A percentile compares a stretch with the other conserved stretches of the same genome.
Evolutionary conservation across 2,113 vertebrate species (phyloP).

Genomic region (Connochaetes taurinus): DNA sequence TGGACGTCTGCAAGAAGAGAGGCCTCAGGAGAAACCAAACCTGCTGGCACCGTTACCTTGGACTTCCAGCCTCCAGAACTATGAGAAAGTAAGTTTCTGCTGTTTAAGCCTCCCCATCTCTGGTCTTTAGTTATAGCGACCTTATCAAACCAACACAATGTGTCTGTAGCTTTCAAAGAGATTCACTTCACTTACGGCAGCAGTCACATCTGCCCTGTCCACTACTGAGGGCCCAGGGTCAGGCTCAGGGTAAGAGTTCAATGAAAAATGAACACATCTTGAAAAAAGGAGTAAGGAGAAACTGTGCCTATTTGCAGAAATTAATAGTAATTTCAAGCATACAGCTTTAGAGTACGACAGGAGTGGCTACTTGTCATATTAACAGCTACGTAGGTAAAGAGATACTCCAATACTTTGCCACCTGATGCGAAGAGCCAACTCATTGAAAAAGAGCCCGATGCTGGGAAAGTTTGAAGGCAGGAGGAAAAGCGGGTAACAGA

Average conservation of each 20-base stretch:
- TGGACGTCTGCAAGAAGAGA: background rate
- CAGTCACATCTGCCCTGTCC: background rate
- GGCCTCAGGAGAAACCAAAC: background rate
- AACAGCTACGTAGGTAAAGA: background rate
- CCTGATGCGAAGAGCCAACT: background rate
- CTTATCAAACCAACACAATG: background rate
- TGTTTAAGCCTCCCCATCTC: background rate
- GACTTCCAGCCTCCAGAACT: background rate
- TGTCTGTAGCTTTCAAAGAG: background rate
- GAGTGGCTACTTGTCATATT: background rate
- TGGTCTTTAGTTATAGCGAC: background rate
- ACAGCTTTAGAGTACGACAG: background rate
- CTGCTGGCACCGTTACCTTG: background rate
- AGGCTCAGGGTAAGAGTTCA: background rate
- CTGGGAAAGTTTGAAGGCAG: background rate
- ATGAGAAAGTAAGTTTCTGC: background rate
- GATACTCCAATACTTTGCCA: background rate
- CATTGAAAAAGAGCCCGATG: background rate
- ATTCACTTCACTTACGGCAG: background rate
- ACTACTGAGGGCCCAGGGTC: background rate
- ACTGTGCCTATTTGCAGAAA: background rate
- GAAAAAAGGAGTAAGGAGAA: background rate
- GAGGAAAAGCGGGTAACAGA: background rate
- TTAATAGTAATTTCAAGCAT: background rate
- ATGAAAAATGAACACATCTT: background rate